Conservation (phyloP, 2,113 vertebrate genomes). For the Cyanocitta stelleri region DNA sequence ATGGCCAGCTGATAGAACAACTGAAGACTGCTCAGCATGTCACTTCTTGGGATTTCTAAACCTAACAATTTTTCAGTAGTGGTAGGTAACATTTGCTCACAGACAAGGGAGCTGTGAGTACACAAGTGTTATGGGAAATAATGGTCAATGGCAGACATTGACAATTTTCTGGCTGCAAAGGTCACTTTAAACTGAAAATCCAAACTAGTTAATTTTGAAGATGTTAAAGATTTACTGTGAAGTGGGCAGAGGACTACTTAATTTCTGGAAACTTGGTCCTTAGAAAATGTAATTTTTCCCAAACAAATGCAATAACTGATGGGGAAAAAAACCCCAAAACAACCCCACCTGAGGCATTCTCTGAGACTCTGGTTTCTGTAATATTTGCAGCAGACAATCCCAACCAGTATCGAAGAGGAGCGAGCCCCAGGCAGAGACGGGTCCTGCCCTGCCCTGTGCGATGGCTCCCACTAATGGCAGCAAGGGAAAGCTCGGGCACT, state of each 20-base stretch:
- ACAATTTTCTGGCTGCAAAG: neutral
- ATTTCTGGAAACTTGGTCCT: neutral
- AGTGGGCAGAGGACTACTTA: neutral
- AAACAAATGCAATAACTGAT: neutral
- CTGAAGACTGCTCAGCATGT: neutral
- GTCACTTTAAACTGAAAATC: neutral
- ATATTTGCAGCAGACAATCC: neutral
- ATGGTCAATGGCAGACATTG: neutral
- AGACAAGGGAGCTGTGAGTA: neutral
- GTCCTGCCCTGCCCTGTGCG: slow-evolving; percentile 35
- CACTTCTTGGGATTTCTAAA: neutral
- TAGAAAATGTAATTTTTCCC: neutral
- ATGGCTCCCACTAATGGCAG: slow-evolving; percentile 56
- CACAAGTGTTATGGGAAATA: neutral
- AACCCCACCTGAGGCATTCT: neutral
- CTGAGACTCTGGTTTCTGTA: neutral
- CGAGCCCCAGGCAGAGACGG: fast-evolving
- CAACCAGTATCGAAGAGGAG: neutral
- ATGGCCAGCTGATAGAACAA: neutral
- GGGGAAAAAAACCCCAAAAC: fast-evolving
- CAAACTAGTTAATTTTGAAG: neutral
- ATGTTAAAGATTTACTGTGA: neutral
- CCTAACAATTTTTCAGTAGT: neutral
- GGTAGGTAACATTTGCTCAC: neutral
- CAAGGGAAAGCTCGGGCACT: neutral